A percentile compares a stretch with the other conserved stretches of the same genome.
Conservation (phyloP, 2,797 vertebrate genomes). For the Nothura maculosa region DNA sequence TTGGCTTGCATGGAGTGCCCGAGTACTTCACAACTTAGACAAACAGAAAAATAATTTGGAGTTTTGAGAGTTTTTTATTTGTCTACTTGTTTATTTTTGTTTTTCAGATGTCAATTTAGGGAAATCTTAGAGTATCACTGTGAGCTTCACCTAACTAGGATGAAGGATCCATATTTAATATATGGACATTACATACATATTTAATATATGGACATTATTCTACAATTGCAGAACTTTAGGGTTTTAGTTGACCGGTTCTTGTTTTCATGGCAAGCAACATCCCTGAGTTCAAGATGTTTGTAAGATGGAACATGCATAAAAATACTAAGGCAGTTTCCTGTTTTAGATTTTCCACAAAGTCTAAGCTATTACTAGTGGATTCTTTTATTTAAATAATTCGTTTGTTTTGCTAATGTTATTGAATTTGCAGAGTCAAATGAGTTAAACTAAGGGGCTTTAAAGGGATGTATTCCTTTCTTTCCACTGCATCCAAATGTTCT, state of each 20-base stretch:
- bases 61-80: too few relatives aligned
- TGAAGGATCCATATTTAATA: neutral
- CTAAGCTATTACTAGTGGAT: neutral
- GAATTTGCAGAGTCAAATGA: neutral
- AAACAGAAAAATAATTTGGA: neutral
- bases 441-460: neutral
- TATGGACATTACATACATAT: too few relatives aligned
- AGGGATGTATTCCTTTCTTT: neutral
- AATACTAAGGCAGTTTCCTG: neutral
- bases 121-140: neutral
- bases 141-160: neutral
- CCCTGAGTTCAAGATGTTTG: neutral
- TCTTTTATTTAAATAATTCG: neutral
- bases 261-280: slow-evolving; percentile 17
- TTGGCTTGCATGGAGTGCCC: neutral
- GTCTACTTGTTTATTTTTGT: neutral
- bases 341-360: neutral
- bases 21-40: neutral
- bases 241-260: neutral
- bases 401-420: neutral
- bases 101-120: neutral
- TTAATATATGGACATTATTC: too few relatives aligned
- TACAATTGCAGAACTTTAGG: neutral
- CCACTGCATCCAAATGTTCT: neutral
- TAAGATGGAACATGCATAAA: neutral